A percentile compares a stretch with the other conserved stretches of the same genome.
phyloP scores from a whole-genome alignment of 2,797 vertebrate species.

The Spheniscus humboldti region DNA sequence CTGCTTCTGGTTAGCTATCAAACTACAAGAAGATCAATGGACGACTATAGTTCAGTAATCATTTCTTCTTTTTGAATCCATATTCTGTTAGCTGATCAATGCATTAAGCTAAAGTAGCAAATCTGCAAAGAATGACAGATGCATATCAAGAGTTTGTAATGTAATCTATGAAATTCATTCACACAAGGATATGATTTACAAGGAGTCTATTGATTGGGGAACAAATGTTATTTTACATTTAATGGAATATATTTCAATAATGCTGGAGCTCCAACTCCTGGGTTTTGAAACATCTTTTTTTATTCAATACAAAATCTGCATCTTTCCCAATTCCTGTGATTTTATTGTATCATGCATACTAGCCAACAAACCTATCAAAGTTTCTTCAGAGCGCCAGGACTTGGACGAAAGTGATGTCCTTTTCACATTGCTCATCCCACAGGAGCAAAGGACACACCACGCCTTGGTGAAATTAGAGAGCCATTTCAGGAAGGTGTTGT shows the following conservation, averaged over 20 bases:
- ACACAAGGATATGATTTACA: constrained; percentile 5
- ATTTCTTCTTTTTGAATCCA: constrained; percentile 3
- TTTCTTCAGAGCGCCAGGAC: not conserved
- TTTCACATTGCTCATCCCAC: not conserved
- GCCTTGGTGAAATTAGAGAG: not conserved
- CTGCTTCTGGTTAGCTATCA: not conserved
- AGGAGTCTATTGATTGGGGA: not conserved
- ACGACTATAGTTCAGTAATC: not conserved
- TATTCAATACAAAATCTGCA: not conserved
- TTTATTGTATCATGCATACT: not conserved
- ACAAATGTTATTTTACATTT: constrained; percentile 34
- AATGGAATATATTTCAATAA: not conserved
- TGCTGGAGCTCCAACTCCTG: not conserved
- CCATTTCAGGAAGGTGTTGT: not conserved
- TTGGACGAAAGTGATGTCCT: not conserved
- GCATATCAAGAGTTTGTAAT: not conserved
- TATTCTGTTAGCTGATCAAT: not conserved
- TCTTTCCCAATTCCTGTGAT: not conserved
- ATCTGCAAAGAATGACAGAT: not conserved
- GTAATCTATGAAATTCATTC: constrained; percentile 20
- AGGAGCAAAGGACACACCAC: not conserved
- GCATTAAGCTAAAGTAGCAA: not conserved
- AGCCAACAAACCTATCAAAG: not conserved
- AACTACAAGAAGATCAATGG: not conserved
- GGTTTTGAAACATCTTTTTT: not conserved